Evolutionary conservation across 1,140 invertebrate genomes (phyloP), one percentile per base, ranked within the genome.

Genomic region (Drosophila melanica): DNA sequence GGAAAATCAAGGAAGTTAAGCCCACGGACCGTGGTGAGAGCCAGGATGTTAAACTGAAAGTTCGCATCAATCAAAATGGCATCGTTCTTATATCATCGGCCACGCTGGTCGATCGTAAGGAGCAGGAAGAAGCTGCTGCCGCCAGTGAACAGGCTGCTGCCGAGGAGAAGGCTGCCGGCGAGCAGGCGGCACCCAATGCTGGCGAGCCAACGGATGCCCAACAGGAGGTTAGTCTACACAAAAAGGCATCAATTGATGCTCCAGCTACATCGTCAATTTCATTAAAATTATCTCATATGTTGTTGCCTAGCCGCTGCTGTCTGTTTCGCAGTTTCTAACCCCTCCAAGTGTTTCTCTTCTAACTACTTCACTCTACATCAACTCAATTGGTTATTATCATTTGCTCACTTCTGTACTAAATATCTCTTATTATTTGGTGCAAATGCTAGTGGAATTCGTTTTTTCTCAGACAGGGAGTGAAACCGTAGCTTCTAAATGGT

Each of bases 21-120:
- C 96, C 97, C 50, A 95, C 95, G 41, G 81, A 95, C n/a, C 96
- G 97, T 75, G 98, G 97, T 5, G 97, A 98, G 81, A 95, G 95
- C 27, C 95, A 97, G 50, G 99, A 99, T 93, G 96, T 99, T 0
- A 99, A 99, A 92, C 95, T 99, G 0, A 99, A 99, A 93, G 97
- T 98, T 6, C 94, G 98, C 70, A 93, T 99, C 16, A 99, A 99
- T 92, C 93, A 97, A 12, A 96, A 99, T 92, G 99, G 99, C 12
- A 96, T 99, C 50, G 95, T 99, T 79, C 95, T 94, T 5, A 94
- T 99, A 4, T 94, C 95, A 3, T 96, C 95, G 65, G 98, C 98
- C 1, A 95, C 95, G 0, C 92, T 99, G 65, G 94, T 96, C 23
- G 98, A 99, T 91, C 97, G 96, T 92, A 95, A 94, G 74, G 95